Evolutionary conservation across 2,797 vertebrate species (phyloP).

Genomic region (Sibirionetta formosa): DNA sequence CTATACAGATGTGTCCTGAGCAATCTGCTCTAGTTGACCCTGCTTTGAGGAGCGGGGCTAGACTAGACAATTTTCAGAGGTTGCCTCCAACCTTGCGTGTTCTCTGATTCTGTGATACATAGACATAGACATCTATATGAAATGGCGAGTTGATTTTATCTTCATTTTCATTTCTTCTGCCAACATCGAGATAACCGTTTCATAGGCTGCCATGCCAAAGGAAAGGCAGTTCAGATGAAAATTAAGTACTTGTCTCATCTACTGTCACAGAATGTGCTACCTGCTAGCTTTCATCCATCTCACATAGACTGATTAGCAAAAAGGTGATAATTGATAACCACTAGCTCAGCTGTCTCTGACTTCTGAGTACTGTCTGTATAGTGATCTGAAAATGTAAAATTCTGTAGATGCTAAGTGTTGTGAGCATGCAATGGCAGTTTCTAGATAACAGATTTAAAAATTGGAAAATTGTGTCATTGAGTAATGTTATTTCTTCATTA

Average conservation of each 20-base stretch:
- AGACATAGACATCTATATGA: background rate
- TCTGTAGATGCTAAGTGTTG: background rate
- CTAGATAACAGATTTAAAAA: background rate
- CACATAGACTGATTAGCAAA: background rate
- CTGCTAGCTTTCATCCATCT: background rate
- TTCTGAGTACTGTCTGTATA: background rate
- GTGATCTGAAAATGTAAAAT: background rate
- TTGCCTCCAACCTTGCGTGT: background rate
- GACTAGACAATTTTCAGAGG: background rate
- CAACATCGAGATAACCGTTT: background rate
- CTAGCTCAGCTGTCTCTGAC: background rate
- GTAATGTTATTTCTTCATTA: background rate
- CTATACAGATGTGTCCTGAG: background rate
- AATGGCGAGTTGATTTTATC: background rate
- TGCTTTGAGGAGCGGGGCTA: background rate
- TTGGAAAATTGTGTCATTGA: rapidly evolving
- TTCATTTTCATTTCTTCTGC: background rate
- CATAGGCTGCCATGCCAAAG: background rate
- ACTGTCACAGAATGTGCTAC: background rate
- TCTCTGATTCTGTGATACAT: background rate
- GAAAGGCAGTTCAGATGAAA: background rate
- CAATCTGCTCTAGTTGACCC: background rate
- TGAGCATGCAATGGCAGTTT: background rate
- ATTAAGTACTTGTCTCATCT: background rate
- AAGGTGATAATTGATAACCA: background rate